Conservation (phyloP, 2,797 vertebrate species). For the Xiphorhynchus erythropygius region DNA sequence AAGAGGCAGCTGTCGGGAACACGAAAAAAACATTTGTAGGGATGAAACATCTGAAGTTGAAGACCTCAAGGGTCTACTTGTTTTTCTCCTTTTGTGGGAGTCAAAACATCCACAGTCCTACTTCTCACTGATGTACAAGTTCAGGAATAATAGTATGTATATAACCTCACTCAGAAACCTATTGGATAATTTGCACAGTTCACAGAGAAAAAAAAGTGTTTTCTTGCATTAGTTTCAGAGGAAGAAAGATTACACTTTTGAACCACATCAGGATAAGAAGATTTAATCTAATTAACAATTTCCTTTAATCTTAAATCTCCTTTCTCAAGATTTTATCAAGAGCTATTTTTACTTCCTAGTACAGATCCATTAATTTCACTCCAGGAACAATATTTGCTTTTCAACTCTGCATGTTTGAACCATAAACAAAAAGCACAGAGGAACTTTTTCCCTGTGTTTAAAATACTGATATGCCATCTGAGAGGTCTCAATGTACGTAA, state of each 20-base stretch:
- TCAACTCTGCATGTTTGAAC: neutral
- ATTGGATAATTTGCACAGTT: neutral
- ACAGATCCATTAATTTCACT: neutral
- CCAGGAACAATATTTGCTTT: neutral
- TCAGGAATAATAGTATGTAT: neutral
- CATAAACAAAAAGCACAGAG: neutral
- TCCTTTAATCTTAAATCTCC: constrained; percentile 10
- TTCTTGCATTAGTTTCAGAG: neutral
- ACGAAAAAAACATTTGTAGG: neutral
- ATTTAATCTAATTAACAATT: constrained; percentile 29
- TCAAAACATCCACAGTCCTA: neutral
- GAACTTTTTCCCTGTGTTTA: neutral
- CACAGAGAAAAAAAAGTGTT: neutral
- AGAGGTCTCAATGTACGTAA: neutral
- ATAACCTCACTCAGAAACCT: neutral
- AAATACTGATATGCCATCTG: neutral
- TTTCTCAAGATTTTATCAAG: neutral
- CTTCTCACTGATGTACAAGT: neutral
- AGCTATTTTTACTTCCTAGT: neutral
- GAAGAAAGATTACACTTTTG: neutral
- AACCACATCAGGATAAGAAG: neutral
- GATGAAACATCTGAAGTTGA: neutral
- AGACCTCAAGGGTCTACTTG: neutral
- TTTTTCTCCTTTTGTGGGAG: neutral
- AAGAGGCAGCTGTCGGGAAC: neutral